Base-by-base conservation (phyloP, 30 jellyfish, hydroid and myxozoan species). In the Catostylus mosaicus region DNA sequence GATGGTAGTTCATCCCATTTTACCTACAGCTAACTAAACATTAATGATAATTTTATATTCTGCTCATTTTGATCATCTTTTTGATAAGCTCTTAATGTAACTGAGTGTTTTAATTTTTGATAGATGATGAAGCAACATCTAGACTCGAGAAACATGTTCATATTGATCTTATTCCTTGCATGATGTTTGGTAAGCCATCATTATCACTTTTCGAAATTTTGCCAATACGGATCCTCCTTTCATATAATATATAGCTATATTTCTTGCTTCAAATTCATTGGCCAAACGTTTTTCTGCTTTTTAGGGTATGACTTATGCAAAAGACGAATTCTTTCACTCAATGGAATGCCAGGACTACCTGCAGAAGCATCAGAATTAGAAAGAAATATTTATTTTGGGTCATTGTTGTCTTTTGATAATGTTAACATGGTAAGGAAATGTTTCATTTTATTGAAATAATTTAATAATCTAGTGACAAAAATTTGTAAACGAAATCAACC, bases 241-340 rank as follows among this genome's bases (percentile, higher is more conserved):
- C n/a, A n/a, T n/a, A n/a, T n/a, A n/a, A n/a, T n/a, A n/a, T n/a
- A n/a, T n/a, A n/a, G n/a, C n/a, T n/a, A n/a, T n/a, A n/a, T n/a
- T n/a, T n/a, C n/a, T n/a, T n/a, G n/a, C n/a, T n/a, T n/a, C n/a
- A n/a, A n/a, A n/a, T n/a, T n/a, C n/a, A n/a, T n/a, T n/a, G n/a
- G n/a, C n/a, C n/a, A n/a, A n/a, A n/a, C n/a, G n/a, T n/a, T n/a
- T n/a, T 16, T 14, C 45, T 8, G 33, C 10, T 32, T 29, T 57
- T 2, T 30, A 94, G 99, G 97, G 1, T 88, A 66, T 65, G 97
- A 88, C 36, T 31, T 88, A 4, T 94, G 99, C 94, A 94, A 89
- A 68, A 48, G 99, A 50, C 88, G 97, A 30, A 77, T 94, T 12
- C 79, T 88, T 62, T 65, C 85, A 16, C 73, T 94, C 10, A 84